Percentiles rank a stretch among this genome's conserved stretches.
These are phyloP conservation scores for Scomberomorus guttatus DNA, from an alignment of 2,797 vertebrate genomes.

Conservation along the genomic window DNA sequence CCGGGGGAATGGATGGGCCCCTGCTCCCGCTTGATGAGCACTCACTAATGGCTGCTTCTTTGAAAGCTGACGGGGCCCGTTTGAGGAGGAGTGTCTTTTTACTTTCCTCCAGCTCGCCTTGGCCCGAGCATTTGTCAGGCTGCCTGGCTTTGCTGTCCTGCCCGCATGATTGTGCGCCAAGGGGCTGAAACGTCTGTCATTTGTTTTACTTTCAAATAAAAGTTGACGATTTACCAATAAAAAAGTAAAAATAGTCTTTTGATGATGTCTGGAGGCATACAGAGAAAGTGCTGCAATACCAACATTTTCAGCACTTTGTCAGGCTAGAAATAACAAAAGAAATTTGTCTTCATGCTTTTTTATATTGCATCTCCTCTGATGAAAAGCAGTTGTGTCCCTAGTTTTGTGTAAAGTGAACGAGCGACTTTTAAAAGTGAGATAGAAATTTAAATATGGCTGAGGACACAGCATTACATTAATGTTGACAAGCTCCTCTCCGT, in stretches of 20 bases:
- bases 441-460: conserved; percentile 7
- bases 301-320: conserved; percentile 69
- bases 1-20: conserved; percentile 77
- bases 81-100: conserved; percentile 86
- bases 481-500: conserved; percentile 2
- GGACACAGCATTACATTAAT: conserved; percentile 14
- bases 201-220: conserved; percentile 87
- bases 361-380: conserved; percentile 36
- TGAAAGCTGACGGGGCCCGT: conserved; percentile 81
- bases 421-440: conserved; percentile 5
- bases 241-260: conserved; percentile 82
- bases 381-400: not conserved
- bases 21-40: conserved; percentile 81
- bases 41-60: conserved; percentile 84
- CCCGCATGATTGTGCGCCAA: conserved; percentile 82
- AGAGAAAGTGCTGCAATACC: conserved; percentile 73
- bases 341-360: conserved; percentile 38
- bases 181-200: conserved; percentile 86
- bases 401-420: conserved; percentile 32
- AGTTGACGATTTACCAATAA: conserved; percentile 87
- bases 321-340: conserved; percentile 62
- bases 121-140: conserved; percentile 85
- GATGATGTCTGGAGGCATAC: conserved; percentile 83
- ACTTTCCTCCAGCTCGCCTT: conserved; percentile 87
- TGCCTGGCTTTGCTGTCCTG: conserved; percentile 85